Conservation (phyloP, 2,888 invertebrate genomes). For the Mythimna vitellina region DNA sequence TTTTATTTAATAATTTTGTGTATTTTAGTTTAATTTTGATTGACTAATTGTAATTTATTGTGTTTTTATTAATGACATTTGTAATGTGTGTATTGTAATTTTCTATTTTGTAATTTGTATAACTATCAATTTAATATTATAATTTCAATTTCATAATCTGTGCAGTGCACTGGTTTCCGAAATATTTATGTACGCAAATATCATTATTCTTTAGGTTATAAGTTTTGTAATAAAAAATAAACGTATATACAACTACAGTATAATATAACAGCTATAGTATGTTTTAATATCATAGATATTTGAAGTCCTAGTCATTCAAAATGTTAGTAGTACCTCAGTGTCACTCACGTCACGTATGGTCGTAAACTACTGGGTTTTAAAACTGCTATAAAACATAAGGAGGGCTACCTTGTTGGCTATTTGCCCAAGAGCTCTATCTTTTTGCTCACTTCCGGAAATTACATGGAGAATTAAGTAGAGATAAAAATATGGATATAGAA, state of each 20-base stretch:
- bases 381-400: slow-evolving; percentile 51
- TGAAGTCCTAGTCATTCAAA: slow-evolving; percentile 5
- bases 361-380: slow-evolving; percentile 53
- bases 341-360: slow-evolving; percentile 48
- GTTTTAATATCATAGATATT: slow-evolving; percentile 2
- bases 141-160: no score
- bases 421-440: slow-evolving; percentile 31
- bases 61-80: no score
- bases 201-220: background rate
- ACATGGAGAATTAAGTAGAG: slow-evolving; percentile 13
- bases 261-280: background rate
- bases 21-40: no score
- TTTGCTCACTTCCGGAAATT: slow-evolving; percentile 22
- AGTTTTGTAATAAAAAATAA: background rate
- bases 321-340: slow-evolving; percentile 30
- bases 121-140: no score
- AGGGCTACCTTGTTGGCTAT: slow-evolving; percentile 21
- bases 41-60: no score
- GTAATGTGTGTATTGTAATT: no score
- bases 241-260: background rate
- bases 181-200: no score
- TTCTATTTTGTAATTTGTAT: no score
- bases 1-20: no score
- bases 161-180: no score
- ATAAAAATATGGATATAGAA: background rate